phyloP scores from a whole-genome alignment of 2,888 invertebrate genomes.

The Eucera pruinosa region DNA sequence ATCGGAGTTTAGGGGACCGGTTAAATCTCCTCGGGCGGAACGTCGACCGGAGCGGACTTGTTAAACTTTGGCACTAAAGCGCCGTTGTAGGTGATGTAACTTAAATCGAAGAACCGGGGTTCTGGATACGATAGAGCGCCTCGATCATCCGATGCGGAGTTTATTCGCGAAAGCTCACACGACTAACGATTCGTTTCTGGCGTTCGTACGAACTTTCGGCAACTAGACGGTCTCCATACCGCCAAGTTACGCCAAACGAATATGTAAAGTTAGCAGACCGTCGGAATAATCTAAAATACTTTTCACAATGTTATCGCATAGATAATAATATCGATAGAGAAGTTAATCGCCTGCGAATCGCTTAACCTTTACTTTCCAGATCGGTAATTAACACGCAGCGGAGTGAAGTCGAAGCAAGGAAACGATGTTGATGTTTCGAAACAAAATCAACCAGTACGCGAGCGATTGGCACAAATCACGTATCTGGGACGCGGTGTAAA shows the following conservation, averaged over 20 bases:
- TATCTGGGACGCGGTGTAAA: slow-evolving; percentile 56
- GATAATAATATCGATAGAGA: slow-evolving; percentile 38
- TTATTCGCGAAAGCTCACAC: slow-evolving; percentile 1
- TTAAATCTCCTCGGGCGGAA: slow-evolving; percentile 48
- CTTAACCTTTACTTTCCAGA: slow-evolving; percentile 43
- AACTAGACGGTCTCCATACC: not conserved
- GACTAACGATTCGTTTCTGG: not conserved
- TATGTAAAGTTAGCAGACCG: not conserved
- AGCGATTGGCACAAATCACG: slow-evolving; percentile 39
- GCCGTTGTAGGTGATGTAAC: slow-evolving; percentile 44
- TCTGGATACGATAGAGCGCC: slow-evolving; percentile 25
- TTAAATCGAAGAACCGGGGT: slow-evolving; percentile 46
- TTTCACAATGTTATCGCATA: not conserved
- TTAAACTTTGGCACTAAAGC: slow-evolving; percentile 57
- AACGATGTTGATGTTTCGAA: slow-evolving; percentile 29
- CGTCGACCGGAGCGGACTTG: slow-evolving; percentile 50
- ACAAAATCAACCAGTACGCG: slow-evolving; percentile 24
- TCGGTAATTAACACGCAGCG: slow-evolving; percentile 58
- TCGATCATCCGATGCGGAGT: slow-evolving; percentile 27
- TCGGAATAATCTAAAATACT: not conserved
- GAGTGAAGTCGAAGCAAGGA: slow-evolving; percentile 35
- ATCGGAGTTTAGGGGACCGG: slow-evolving; percentile 55
- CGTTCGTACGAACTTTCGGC: not conserved
- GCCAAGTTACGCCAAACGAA: not conserved
- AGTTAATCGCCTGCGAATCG: slow-evolving; percentile 42